Evolutionary conservation across 2,888 invertebrate genomes (phyloP).

Genomic region (Carpatolechia fugitivella): DNA sequence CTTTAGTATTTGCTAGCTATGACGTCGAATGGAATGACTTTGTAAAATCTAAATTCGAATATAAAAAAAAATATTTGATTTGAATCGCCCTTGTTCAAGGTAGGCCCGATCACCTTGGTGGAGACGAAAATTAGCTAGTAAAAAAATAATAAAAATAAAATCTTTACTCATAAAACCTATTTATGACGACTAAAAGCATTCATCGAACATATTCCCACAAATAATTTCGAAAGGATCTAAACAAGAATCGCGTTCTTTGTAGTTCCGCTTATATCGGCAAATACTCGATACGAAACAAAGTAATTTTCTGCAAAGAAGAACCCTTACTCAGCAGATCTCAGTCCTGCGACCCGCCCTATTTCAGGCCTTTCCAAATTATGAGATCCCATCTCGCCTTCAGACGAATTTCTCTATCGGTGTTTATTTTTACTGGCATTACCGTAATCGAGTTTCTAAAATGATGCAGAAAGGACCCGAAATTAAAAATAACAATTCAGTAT

Average conservation of each 20-base stretch:
- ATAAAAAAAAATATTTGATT: too few relatives aligned
- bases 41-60: too few relatives aligned
- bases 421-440: conserved; percentile 53
- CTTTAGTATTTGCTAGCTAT: too few relatives aligned
- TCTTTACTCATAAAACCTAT: too few relatives aligned
- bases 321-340: conserved; percentile 5
- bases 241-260: background rate
- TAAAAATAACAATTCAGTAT: conserved; percentile 59
- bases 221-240: background rate
- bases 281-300: conserved; percentile 5
- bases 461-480: conserved; percentile 36
- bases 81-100: too few relatives aligned
- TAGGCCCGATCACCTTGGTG: too few relatives aligned
- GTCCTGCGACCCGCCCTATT: background rate
- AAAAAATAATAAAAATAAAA: too few relatives aligned
- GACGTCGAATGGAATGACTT: too few relatives aligned
- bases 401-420: conserved; percentile 48
- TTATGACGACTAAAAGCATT: too few relatives aligned
- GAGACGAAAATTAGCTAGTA: too few relatives aligned
- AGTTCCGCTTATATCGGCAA: background rate
- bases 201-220: too few relatives aligned
- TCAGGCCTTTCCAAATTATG: conserved; percentile 24
- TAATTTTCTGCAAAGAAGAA: conserved; percentile 2
- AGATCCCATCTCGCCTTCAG: conserved; percentile 28
- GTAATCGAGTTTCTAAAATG: conserved; percentile 60